Conservation (phyloP, 2,888 invertebrate species). For the Tenthredo scrophulariae region DNA sequence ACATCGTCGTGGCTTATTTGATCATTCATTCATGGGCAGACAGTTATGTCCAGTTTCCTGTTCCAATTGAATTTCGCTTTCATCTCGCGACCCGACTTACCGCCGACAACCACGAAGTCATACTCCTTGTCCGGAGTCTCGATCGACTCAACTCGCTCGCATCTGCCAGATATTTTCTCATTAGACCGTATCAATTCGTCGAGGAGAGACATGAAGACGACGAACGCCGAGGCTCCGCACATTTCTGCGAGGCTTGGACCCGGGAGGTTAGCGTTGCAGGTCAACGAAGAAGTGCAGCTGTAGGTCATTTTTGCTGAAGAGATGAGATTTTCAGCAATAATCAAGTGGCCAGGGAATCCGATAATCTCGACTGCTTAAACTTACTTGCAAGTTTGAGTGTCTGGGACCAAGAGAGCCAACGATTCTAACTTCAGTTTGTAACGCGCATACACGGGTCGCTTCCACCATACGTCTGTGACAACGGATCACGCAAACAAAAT, state of each 20-base stretch:
- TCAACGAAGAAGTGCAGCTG: not conserved
- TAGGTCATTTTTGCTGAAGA: not conserved
- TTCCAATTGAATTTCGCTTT: too few species aligned
- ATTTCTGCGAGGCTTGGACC: slow-evolving; percentile 81
- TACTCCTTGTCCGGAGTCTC: not conserved
- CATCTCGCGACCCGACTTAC: not conserved
- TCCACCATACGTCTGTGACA: not conserved
- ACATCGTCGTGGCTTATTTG: too few species aligned
- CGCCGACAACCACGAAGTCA: not conserved
- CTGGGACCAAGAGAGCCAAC: too few species aligned
- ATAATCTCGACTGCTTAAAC: not conserved
- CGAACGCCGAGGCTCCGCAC: slow-evolving; percentile 76
- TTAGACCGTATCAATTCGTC: not conserved
- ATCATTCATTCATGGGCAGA: not conserved
- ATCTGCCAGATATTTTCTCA: not conserved
- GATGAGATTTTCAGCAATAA: not conserved
- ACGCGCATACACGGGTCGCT: not conserved
- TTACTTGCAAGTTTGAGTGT: not conserved
- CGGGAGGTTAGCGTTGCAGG: slow-evolving; percentile 64
- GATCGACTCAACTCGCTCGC: not conserved
- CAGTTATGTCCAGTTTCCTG: not conserved
- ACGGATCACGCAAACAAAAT: not conserved
- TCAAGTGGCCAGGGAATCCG: not conserved
- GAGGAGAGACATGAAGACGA: slow-evolving; percentile 63
- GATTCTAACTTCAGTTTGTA: not conserved